Evolutionary conservation across 2,113 vertebrate genomes (phyloP), one percentile per base, ranked within the genome.

Genomic region (Leptodactylus fuscus): DNA sequence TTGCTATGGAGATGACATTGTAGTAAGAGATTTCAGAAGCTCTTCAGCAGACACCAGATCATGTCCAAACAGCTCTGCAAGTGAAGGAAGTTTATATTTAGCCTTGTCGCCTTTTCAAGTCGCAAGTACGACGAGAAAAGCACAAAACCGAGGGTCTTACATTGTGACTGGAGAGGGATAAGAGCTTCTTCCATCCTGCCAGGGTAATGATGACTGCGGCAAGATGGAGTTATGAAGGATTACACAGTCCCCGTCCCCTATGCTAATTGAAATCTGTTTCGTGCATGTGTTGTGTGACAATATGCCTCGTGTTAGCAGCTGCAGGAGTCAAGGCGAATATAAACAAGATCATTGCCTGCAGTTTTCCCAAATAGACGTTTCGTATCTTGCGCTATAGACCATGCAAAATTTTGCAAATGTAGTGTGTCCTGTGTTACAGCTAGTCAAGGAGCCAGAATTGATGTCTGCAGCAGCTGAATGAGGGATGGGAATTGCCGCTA

Each of bases 1-100:
- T 81, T 81, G 76, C 84, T 81, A 86, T 86, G 62, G 84, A 36
- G 84, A 86, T 86, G 84, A 86, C 84, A 81, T 86, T 86, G 84
- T 55, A 85, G 49, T 60, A 70, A 34, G 24, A 48, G 77, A 34
- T 71, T 81, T 46, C 55, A 60, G 67, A 80, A 34, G 84, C 84
- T 29, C 65, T 85, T 85, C 55, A 24, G 77, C 76, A 46, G 62
- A 41, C 55, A 58, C 36, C 62, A 32, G 65, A 80, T 81, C 60
- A 73, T 58, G 76, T 71, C 62, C 49, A 80, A 71, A 71, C 49
- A 29, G 55, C 27, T 67, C 73, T 77, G 55, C 29, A 18, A 36
- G 34, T 16, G 38, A 24, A 53, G 10, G 46, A 49, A 70, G 60
- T 70, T 79, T 55, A 85, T 53, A 67, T 67, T 67, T 49, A 77